Percentiles rank a stretch among this genome's conserved stretches.
Conservation (phyloP, 2,888 invertebrate genomes). For the Dryococelus australis region DNA sequence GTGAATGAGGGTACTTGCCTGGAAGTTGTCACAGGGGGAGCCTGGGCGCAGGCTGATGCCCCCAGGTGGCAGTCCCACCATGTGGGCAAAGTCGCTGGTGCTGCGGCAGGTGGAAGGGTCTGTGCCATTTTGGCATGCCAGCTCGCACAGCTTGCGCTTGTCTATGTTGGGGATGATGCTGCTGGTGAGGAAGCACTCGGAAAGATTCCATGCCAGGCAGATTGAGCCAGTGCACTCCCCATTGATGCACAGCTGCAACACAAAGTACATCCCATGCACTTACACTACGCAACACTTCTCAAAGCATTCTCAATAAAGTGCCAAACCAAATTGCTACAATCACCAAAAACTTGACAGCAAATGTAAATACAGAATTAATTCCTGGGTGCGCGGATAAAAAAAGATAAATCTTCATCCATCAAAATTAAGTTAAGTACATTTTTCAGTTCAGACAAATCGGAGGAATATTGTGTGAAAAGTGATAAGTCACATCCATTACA, state of each 20-base stretch:
- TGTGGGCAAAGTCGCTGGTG: conserved; percentile 83
- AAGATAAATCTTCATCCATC: no score
- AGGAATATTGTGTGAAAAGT: no score
- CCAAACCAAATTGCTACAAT: no score
- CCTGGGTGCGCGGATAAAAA: no score
- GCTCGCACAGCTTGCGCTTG: conserved; percentile 89
- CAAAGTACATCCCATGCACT: conserved; percentile 30
- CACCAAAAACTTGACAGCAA: no score
- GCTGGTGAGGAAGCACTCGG: conserved; percentile 93
- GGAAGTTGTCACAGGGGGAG: conserved; percentile 98
- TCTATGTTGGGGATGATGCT: conserved; percentile 76
- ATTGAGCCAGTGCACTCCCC: conserved; percentile 96
- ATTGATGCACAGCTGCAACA: conserved; percentile 75
- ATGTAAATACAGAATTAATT: no score
- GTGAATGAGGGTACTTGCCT: not conserved
- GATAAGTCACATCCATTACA: no score
- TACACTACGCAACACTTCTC: no score
- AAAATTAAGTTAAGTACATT: no score
- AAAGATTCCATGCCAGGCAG: conserved; percentile 92
- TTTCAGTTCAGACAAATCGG: no score
- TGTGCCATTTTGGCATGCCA: conserved; percentile 93
- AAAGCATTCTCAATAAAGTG: no score
- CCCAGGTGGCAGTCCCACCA: conserved; percentile 76
- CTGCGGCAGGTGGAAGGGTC: conserved; percentile 78
- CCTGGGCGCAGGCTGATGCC: conserved; percentile 92